These are phyloP conservation scores for Drosophila bipectinata DNA, from an alignment of 1,140 invertebrate genomes.

Conservation along the genomic window DNA sequence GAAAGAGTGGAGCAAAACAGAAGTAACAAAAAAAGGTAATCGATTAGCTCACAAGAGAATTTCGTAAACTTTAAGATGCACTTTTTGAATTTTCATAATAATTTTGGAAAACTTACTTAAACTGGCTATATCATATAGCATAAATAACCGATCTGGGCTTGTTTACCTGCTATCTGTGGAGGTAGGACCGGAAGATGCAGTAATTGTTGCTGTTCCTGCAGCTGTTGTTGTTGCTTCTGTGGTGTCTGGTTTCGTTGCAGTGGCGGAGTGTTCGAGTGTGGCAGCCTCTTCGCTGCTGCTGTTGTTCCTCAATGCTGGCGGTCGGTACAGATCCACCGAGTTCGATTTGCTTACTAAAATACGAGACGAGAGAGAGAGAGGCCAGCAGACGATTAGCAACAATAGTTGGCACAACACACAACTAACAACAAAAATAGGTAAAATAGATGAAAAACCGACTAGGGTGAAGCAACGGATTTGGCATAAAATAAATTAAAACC, in stretches of 20 bases:
- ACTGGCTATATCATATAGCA: too few species aligned
- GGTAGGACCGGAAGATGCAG: constrained; percentile 39
- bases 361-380: background rate
- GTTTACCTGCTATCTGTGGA: constrained; percentile 32
- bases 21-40: constrained; percentile 46
- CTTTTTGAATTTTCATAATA: too few species aligned
- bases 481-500: constrained; percentile 58
- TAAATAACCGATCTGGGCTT: too few species aligned
- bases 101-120: too few species aligned
- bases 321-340: constrained; percentile 78
- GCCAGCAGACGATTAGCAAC: constrained; percentile 44
- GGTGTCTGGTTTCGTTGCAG: background rate
- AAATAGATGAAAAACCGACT: constrained; percentile 24
- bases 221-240: constrained; percentile 35
- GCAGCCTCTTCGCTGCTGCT: constrained; percentile 57
- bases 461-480: constrained; percentile 66
- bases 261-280: constrained; percentile 42
- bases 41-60: constrained; percentile 57
- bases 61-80: constrained; percentile 29
- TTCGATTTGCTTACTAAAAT: constrained; percentile 76
- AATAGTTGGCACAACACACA: constrained; percentile 43
- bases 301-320: constrained; percentile 73
- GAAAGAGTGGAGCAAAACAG: constrained; percentile 68
- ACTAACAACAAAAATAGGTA: constrained; percentile 2
- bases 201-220: constrained; percentile 40